Percentiles rank a stretch among this genome's conserved stretches.
Evolutionary conservation across 2,888 invertebrate species (phyloP).

Genomic region (Dynastes maya): DNA sequence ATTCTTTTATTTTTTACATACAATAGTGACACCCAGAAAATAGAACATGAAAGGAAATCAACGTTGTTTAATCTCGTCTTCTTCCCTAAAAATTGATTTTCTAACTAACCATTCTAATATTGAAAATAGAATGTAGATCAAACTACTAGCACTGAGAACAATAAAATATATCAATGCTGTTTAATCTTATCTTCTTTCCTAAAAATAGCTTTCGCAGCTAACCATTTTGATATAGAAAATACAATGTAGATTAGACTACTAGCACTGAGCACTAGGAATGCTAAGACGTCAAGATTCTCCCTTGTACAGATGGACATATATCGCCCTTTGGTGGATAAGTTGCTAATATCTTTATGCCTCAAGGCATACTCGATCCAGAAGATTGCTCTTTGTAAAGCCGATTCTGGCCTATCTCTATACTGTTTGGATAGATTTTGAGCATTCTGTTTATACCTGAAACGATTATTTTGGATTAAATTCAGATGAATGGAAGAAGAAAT

Average conservation of each 20-base stretch:
- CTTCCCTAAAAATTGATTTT: too few species aligned
- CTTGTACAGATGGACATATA: slow-evolving; percentile 52
- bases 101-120: too few species aligned
- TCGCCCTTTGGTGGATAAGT: slow-evolving; percentile 52
- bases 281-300: slow-evolving; percentile 52
- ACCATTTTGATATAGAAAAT: neutral
- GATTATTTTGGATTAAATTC: neutral
- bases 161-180: neutral
- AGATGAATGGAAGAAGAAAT: neutral
- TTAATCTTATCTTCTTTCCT: neutral
- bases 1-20: too few species aligned
- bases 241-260: neutral
- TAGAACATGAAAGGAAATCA: too few species aligned
- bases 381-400: slow-evolving; percentile 55
- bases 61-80: too few species aligned
- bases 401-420: slow-evolving; percentile 55
- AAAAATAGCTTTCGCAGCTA: neutral
- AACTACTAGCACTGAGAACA: too few species aligned
- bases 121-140: too few species aligned
- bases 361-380: slow-evolving; percentile 58
- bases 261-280: slow-evolving; percentile 9
- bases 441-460: slow-evolving; percentile 56
- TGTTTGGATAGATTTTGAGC: slow-evolving; percentile 53
- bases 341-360: slow-evolving; percentile 54
- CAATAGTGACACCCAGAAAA: too few species aligned